These are phyloP conservation scores for Digitonthophagus gazella DNA, from an alignment of 2,888 invertebrate species.

Conservation along the genomic window DNA sequence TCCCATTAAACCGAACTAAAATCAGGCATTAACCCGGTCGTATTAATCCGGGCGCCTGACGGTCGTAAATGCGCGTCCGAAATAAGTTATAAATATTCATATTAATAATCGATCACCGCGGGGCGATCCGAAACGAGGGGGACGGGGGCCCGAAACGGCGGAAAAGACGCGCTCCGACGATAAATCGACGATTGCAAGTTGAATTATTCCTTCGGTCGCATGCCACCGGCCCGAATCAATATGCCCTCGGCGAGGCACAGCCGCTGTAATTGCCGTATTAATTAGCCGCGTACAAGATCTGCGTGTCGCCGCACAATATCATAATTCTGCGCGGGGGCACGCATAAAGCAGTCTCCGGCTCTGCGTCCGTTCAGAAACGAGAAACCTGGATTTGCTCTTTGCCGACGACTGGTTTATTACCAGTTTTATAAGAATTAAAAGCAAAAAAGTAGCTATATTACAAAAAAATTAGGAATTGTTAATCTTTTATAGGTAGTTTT, in stretches of 20 bases:
- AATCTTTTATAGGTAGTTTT: too few species aligned
- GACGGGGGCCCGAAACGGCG: neutral
- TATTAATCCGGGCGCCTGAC: slow-evolving; percentile 25
- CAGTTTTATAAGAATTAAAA: neutral
- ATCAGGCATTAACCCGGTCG: slow-evolving; percentile 4
- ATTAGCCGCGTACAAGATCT: slow-evolving; percentile 43
- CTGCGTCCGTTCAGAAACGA: neutral
- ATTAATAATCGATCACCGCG: slow-evolving; percentile 13
- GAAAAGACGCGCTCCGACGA: neutral
- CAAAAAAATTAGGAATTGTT: too few species aligned
- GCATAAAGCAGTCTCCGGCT: neutral
- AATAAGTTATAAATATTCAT: slow-evolving; percentile 29
- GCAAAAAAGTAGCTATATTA: neutral
- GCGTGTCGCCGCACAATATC: slow-evolving; percentile 46
- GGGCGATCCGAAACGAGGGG: neutral
- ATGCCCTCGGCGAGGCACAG: slow-evolving; percentile 31
- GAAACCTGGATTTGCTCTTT: neutral
- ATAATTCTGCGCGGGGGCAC: slow-evolving; percentile 36
- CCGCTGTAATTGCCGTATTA: slow-evolving; percentile 43
- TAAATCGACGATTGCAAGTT: neutral
- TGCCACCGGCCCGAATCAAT: slow-evolving; percentile 9
- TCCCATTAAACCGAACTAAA: slow-evolving; percentile 8
- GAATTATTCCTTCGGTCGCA: slow-evolving; percentile 8
- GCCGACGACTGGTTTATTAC: neutral
- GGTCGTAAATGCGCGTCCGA: slow-evolving; percentile 23